Evolutionary conservation across 2,888 invertebrate species (phyloP), one percentile per base, ranked within the genome.

Genomic region (Punctoribates punctum): DNA sequence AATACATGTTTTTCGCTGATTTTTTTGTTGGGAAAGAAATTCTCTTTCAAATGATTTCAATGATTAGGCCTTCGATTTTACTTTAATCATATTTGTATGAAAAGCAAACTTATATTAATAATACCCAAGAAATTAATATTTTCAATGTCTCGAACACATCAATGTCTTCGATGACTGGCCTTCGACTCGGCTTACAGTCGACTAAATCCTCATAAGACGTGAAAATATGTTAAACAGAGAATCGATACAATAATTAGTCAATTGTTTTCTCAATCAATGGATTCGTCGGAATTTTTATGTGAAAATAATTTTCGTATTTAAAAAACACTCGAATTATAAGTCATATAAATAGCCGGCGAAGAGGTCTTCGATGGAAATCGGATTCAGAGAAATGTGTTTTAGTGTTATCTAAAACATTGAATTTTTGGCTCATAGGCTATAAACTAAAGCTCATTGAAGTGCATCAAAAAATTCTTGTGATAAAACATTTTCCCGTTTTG

Each of bases 361-460:
- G 2, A 20, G 51, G n/a, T n/a, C n/a, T 51, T 9, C 2, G 51
- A 51, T 6, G 57, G 23, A 57, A 57, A 57, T 57, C 8, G 42
- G 42, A 42, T 42, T 42, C 42, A 13, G 42, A 42, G 42, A 42
- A 42, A 42, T 42, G 42, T 42, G 57, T 57, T 57, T 57, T 57
- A 20, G 27, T 65, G 34, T 65, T 65, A 34, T 65, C 38, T 15
- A 15, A 34, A 17, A 62, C 62, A 62, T 25, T 23, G 20, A 54
- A 5, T 20, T 3, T 65, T 65, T 34, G 65, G 34, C 65, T 38
- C 65, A 65, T 65, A 65, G 38, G 65, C 38, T 65, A 29, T 38
- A 34, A 65, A 65, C n/a, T 65, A 34, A 65, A 65, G 65, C 65
- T 65, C 65, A 65, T 65, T 65, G 34, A 38, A 65, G 65, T 65